Evolutionary conservation across 2,113 vertebrate genomes (phyloP), one percentile per base, ranked within the genome.

Genomic region (Halcyon senegalensis): DNA sequence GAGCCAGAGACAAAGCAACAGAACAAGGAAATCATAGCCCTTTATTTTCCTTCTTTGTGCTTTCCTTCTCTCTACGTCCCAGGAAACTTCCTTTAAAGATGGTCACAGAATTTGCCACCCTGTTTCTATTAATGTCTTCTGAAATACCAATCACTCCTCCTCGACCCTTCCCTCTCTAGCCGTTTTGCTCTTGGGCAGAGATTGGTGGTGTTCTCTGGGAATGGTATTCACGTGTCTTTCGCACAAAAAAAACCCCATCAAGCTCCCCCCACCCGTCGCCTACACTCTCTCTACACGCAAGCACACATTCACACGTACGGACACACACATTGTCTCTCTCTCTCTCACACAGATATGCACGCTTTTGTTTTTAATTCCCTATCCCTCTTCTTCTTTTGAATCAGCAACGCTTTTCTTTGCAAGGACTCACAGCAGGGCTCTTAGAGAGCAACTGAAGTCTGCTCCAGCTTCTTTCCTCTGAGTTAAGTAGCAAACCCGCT

Each of bases 21-120:
- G 96, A 97, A 96, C 88, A 94, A 96, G 98, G 91, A 96, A 93
- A 96, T 78, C 85, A 90, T 95, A 96, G 91, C 95, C 97, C 94
- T 94, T 94, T 76, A n/a, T 86, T 89, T 89, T 90, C 78, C 74
- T 95, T 94, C 86, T 84, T 74, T 82, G 77, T 78, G 84, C 72
- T 75, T 90, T 77, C 74, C 70, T 89, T 93, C 73, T 92, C 48
- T 55, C 74, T 35, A 53, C 27, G 90, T 89, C 92, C 74, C 62
- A 84, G 85, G 48, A 96, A 95, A 92, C 92, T 96, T 84, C 94
- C 79, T 73, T 89, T 89, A 87, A 85, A 94, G 91, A 87, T 15
- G 84, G 48, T 62, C 92, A 93, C 76, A 75, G 81, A 84, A 93
- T 95, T 79, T 93, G 73, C 89, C 70, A 90, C 90, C 62, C 68